Conservation (phyloP, 2,888 invertebrate genomes). For the Rotaria socialis region DNA sequence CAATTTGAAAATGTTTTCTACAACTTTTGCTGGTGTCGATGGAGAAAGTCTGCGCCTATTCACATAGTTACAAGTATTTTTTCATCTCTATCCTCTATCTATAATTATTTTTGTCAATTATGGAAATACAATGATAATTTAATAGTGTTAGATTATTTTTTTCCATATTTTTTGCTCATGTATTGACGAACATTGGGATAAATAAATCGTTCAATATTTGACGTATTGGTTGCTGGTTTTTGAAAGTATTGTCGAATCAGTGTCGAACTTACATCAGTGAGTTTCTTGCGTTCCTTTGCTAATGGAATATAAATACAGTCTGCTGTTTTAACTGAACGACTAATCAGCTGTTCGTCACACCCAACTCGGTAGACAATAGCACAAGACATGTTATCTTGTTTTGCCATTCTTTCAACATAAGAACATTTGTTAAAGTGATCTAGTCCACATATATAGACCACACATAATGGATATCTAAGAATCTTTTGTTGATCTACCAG, state of each 20-base stretch:
- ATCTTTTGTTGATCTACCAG: not conserved
- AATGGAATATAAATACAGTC: not conserved
- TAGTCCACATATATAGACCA: not conserved
- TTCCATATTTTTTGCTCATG: too few relatives aligned
- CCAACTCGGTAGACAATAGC: not conserved
- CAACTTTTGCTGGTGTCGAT: too few relatives aligned
- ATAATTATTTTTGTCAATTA: too few relatives aligned
- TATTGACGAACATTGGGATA: too few relatives aligned
- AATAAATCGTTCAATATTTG: too few relatives aligned
- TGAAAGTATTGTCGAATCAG: not conserved
- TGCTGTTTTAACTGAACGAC: not conserved
- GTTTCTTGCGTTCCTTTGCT: not conserved
- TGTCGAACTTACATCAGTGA: not conserved
- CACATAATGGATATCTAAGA: not conserved
- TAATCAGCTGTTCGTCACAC: not conserved
- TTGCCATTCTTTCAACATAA: not conserved
- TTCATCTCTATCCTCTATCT: too few relatives aligned
- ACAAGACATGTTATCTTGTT: not conserved
- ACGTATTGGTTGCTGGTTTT: not conserved
- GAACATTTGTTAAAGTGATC: slow-evolving; percentile 15
- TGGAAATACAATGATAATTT: too few relatives aligned
- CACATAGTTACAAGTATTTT: too few relatives aligned
- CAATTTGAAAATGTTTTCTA: too few relatives aligned
- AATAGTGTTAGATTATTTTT: too few relatives aligned
- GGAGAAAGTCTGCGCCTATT: too few relatives aligned